phyloP scores from a whole-genome alignment of 2,888 invertebrate genomes.

The Zele albiditarsus region DNA sequence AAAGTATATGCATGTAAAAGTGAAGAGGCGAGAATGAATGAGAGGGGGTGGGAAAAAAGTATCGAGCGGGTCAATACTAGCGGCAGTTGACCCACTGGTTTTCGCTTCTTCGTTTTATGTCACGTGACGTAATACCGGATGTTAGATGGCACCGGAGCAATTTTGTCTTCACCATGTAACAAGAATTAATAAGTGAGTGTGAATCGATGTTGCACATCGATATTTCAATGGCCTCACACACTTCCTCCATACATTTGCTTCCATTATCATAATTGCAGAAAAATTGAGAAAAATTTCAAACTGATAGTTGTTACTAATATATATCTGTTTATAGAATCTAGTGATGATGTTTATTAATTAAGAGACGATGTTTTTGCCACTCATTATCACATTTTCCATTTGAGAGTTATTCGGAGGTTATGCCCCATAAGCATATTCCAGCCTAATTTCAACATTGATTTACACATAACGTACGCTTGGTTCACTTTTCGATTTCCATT shows the following conservation, averaged over 20 bases:
- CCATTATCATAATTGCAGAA: no score
- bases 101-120: neutral
- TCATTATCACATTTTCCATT: neutral
- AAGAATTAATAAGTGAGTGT: neutral
- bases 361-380: no score
- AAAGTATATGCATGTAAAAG: neutral
- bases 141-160: constrained; percentile 4
- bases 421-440: neutral
- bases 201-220: neutral
- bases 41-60: neutral
- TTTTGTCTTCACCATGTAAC: neutral
- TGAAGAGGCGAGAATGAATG: neutral
- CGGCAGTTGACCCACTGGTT: constrained; percentile 33
- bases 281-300: no score
- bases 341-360: no score
- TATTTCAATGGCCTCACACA: neutral
- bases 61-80: constrained; percentile 23
- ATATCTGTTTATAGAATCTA: no score
- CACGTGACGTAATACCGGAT: constrained; percentile 12
- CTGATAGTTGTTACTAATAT: no score
- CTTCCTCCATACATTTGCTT: no score
- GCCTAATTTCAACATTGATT: constrained; percentile 4
- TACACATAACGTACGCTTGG: neutral
- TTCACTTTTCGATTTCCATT: constrained; percentile 15
- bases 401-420: neutral